Base-by-base conservation (phyloP, 2,113 vertebrate genomes). In the Serilophus lunatus region DNA sequence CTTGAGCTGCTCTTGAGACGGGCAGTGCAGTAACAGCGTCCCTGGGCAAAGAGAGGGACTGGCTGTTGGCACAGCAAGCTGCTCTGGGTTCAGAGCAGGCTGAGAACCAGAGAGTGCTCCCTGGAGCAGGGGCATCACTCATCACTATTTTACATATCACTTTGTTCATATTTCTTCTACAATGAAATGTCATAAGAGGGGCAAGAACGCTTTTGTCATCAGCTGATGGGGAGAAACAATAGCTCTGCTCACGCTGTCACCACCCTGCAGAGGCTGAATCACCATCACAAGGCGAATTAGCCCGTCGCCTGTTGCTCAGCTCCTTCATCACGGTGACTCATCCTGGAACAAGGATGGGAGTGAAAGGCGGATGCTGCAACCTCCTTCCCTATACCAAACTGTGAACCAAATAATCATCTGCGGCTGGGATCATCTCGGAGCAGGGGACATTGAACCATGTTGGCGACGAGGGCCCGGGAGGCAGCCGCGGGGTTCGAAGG, bases 261-360 rank as follows among this genome's bases (percentile, higher is more conserved):
- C 83, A 31, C 78, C 84, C 84, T 5, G 7, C 87, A 56, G 84
- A 61, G 65, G 61, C 90, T 96, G 96, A 96, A 95, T 96, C 96
- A 96, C 87, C 74, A 31, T 68, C 96, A 79, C 93, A 88, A 82
- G 92, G 90, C 70, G 3, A 49, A 38, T 49, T 9, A 25, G 79
- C 87, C 63, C 70, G 82, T 38, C 42, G 81, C 95, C 90, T 64
- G 51, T 68, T 63, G 82, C 90, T 87, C 78, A 13, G 90, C 68
- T 77, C 88, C 84, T 76, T 68, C 92, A 70, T 42, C 45, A 3
- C 13, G 0, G 59, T 96, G 94, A 97, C 54, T 97, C 95, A 96
- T 26, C 8, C 57, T 53, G 79, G 42, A 83, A 65, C 68, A 13
- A 53, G 85, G 85, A 86, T 0, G 8, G 26, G 38, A 95, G 49